Percentiles rank a stretch among this genome's conserved stretches.
These are phyloP conservation scores for Autographa gamma DNA, from an alignment of 2,888 invertebrate genomes.

Conservation along the genomic window DNA sequence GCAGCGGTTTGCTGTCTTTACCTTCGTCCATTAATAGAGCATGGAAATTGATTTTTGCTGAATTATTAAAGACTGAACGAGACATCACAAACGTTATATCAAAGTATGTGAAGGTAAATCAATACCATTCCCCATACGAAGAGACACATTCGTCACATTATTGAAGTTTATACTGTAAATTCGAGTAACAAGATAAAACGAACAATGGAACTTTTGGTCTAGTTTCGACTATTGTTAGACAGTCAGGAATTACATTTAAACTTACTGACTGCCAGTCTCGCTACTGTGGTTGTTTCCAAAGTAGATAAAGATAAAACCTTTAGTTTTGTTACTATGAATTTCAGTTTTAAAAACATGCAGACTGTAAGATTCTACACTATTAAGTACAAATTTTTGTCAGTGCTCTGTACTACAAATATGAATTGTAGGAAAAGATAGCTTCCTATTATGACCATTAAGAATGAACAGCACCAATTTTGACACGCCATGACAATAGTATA, in stretches of 20 bases:
- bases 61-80: conserved; percentile 46
- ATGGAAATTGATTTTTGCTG: conserved; percentile 39
- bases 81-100: conserved; percentile 38
- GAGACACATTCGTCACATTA: conserved; percentile 16
- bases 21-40: conserved; percentile 26
- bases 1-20: conserved; percentile 14
- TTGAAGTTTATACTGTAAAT: conserved; percentile 25
- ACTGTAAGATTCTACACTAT: not conserved
- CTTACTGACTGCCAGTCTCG: conserved; percentile 9
- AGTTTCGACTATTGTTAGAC: conserved; percentile 22
- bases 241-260: conserved; percentile 33
- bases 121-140: conserved; percentile 34
- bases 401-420: not conserved
- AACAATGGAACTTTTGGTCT: conserved; percentile 16
- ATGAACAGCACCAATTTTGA: not conserved
- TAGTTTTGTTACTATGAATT: conserved; percentile 25
- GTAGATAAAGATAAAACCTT: conserved; percentile 27
- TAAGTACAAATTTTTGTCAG: not conserved
- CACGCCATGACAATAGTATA: not conserved
- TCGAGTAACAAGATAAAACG: conserved; percentile 12
- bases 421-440: not conserved
- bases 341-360: conserved; percentile 18
- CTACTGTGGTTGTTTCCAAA: conserved; percentile 19
- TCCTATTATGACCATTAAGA: too few species aligned
- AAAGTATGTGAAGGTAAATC: conserved; percentile 33